Evolutionary conservation across 2,113 vertebrate genomes (phyloP).

Genomic region (Zosterops japonicus): DNA sequence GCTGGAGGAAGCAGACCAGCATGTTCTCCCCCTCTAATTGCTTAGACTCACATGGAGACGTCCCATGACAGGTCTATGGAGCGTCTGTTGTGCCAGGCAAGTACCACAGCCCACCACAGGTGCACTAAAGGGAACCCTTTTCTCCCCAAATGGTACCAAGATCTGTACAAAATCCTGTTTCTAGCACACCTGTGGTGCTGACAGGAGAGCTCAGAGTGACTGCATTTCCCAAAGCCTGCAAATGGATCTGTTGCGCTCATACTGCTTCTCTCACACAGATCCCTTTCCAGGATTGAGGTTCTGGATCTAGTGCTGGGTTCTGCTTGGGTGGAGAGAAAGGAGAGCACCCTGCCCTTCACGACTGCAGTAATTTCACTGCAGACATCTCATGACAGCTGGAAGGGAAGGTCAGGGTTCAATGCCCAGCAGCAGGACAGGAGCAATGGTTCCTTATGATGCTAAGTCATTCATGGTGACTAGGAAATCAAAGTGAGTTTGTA

Average conservation of each 20-base stretch:
- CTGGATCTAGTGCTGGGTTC: background rate
- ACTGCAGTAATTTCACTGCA: background rate
- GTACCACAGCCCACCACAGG: background rate
- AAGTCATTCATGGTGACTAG: background rate
- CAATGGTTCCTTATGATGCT: rapidly evolving
- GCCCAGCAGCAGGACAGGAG: background rate
- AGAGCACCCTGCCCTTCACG: background rate
- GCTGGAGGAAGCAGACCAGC: background rate
- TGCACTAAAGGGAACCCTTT: background rate
- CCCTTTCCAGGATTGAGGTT: background rate
- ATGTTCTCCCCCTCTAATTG: background rate
- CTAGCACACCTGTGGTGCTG: background rate
- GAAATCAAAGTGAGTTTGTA: background rate
- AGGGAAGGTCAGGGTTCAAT: background rate
- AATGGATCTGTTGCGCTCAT: background rate
- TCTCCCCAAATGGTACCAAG: background rate
- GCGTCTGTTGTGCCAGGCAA: rapidly evolving
- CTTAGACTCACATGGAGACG: background rate
- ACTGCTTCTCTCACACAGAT: rapidly evolving
- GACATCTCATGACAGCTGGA: background rate
- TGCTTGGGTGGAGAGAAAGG: background rate
- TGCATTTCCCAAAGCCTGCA: background rate
- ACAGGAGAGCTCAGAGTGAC: rapidly evolving
- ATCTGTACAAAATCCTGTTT: background rate
- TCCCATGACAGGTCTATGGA: background rate